These are phyloP conservation scores for Trichogramma evanescens DNA, from an alignment of 2,888 invertebrate genomes.

Conservation along the genomic window DNA sequence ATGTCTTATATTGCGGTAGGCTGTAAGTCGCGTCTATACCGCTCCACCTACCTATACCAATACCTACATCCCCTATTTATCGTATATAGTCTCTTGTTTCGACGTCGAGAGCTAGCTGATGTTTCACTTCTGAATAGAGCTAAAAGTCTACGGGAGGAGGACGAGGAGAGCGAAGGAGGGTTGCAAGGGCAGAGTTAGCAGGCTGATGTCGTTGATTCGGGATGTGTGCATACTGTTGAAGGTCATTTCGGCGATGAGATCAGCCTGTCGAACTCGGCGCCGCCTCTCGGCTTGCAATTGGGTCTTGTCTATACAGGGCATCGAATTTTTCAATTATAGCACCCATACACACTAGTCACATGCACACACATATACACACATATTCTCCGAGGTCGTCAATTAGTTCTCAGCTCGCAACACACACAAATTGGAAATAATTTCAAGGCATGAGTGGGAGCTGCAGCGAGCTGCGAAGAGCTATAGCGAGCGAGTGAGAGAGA, in stretches of 20 bases:
- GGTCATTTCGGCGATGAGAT: constrained; percentile 49
- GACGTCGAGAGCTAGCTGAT: too few relatives aligned
- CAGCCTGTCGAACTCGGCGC: constrained; percentile 48
- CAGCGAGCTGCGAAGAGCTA: background rate
- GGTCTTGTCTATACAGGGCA: background rate
- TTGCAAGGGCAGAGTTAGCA: constrained; percentile 43
- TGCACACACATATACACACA: background rate
- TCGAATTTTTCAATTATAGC: background rate
- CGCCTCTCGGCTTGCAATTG: constrained; percentile 27
- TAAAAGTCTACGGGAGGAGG: background rate
- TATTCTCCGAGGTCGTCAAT: background rate
- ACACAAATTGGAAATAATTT: constrained; percentile 14
- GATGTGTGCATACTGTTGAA: constrained; percentile 37
- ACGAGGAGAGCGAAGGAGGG: background rate
- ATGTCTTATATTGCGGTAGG: too few relatives aligned
- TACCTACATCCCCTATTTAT: too few relatives aligned
- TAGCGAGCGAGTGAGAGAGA: background rate
- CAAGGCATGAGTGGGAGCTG: background rate
- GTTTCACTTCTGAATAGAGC: background rate
- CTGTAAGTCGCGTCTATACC: too few relatives aligned
- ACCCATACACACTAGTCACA: background rate
- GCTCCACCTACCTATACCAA: too few relatives aligned
- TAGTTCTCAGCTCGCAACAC: background rate
- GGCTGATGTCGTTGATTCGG: constrained; percentile 47
- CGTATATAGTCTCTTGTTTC: too few relatives aligned